phyloP scores from a whole-genome alignment of 2,113 vertebrate genomes.

The Acrocephalus kingi region DNA sequence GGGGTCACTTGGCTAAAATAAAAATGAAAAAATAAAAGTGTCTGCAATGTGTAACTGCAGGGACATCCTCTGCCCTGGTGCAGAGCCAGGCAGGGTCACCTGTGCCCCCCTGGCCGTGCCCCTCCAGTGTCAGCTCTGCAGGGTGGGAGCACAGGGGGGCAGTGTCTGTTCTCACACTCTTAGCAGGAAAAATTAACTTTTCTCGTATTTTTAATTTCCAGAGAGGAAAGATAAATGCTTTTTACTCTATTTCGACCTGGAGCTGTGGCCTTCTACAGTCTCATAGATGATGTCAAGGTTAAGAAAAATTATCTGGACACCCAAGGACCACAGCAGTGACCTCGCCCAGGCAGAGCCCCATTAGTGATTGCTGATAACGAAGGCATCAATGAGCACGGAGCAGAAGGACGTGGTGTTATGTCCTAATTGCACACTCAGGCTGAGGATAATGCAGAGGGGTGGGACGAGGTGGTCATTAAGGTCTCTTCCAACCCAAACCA shows the following conservation, averaged over 20 bases:
- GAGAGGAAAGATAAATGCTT: background rate
- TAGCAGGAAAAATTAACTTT: background rate
- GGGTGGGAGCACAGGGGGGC: background rate
- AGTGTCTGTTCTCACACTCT: background rate
- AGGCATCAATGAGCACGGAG: background rate
- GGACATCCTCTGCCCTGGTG: background rate
- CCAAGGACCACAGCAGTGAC: background rate
- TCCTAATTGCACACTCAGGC: background rate
- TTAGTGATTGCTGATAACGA: background rate
- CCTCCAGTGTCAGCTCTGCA: background rate
- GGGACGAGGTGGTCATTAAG: background rate
- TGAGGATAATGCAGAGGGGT: background rate
- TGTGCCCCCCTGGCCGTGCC: background rate
- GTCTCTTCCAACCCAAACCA: background rate
- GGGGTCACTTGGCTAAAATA: background rate
- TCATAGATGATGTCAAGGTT: background rate
- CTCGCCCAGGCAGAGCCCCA: background rate
- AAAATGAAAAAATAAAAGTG: background rate
- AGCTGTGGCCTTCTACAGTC: background rate
- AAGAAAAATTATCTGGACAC: background rate
- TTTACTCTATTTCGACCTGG: background rate
- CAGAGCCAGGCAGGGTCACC: background rate
- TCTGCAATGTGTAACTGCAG: background rate
- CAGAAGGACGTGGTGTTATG: background rate
- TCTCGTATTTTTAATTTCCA: background rate